A percentile compares a stretch with the other conserved stretches of the same genome.
Conservation (phyloP, 2,797 vertebrate species). For the Eptatretus atami region DNA sequence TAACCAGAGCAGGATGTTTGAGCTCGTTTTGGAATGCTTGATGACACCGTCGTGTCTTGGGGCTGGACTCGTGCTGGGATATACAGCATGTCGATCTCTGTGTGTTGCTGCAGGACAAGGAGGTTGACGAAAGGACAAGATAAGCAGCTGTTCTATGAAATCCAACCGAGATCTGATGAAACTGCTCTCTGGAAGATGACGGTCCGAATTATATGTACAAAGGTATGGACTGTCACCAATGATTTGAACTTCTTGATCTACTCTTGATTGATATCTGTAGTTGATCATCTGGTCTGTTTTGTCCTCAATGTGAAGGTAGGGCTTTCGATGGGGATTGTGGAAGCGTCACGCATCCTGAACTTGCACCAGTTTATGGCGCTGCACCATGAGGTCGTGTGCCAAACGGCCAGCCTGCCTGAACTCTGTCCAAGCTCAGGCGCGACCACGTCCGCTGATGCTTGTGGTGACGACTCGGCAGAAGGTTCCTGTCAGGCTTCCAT, state of each 20-base stretch:
- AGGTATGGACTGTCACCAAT: slow-evolving; percentile 23
- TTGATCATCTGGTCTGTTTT: slow-evolving; percentile 10
- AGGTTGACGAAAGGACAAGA: slow-evolving; percentile 51
- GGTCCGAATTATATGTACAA: slow-evolving; percentile 65
- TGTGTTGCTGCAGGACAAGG: slow-evolving; percentile 27
- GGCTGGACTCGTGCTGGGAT: too few relatives aligned
- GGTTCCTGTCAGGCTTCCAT: slow-evolving; percentile 71
- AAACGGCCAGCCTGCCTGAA: slow-evolving; percentile 38
- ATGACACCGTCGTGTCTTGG: too few relatives aligned
- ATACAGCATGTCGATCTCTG: background rate
- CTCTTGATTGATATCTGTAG: background rate
- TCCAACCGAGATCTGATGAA: slow-evolving; percentile 58
- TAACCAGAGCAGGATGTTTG: too few relatives aligned
- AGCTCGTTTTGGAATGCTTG: too few relatives aligned
- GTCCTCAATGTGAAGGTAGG: slow-evolving; percentile 9
- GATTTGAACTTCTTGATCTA: too few relatives aligned
- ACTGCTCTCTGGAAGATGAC: slow-evolving; percentile 79
- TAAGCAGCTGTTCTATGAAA: slow-evolving; percentile 83
- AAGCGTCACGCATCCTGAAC: slow-evolving; percentile 81
- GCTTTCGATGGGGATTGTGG: slow-evolving; percentile 32
- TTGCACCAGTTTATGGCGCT: slow-evolving; percentile 88
- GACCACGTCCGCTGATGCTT: slow-evolving; percentile 19
- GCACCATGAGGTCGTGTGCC: slow-evolving; percentile 66
- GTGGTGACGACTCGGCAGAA: slow-evolving; percentile 20
- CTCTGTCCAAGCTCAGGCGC: slow-evolving; percentile 12